Evolutionary conservation across 2,113 vertebrate genomes (phyloP).

Genomic region (Sardina pilchardus): DNA sequence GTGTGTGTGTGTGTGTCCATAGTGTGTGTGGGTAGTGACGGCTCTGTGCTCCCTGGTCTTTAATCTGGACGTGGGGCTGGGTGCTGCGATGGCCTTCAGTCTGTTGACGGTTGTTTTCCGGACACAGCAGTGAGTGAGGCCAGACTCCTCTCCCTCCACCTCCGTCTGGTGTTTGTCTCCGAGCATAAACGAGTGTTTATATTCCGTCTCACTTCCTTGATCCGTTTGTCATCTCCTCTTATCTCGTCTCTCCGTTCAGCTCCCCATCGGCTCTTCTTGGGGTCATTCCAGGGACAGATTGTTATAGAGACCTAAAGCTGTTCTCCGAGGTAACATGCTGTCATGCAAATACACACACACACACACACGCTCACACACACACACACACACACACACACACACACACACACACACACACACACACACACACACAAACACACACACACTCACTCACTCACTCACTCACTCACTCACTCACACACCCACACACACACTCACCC

Average conservation of each 20-base stretch:
- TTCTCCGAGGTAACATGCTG: constrained; percentile 73
- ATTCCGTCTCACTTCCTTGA: neutral
- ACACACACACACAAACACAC: neutral
- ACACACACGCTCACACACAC: neutral
- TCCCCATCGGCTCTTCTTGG: constrained; percentile 78
- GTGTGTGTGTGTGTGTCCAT: neutral
- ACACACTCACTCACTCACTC: neutral
- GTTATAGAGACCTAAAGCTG: constrained; percentile 78
- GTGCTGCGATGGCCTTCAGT: constrained; percentile 72
- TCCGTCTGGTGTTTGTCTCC: neutral
- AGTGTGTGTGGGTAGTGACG: constrained; percentile 84
- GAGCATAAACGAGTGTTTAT: too few relatives aligned
- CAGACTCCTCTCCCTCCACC: neutral
- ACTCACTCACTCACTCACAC: neutral
- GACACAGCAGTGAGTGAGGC: constrained; percentile 79
- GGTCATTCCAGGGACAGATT: constrained; percentile 73
- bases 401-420: neutral
- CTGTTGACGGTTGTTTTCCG: constrained; percentile 81
- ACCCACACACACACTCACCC: neutral
- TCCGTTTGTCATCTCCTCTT: neutral
- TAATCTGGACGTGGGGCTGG: constrained; percentile 84
- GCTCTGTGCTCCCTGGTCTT: constrained; percentile 78
- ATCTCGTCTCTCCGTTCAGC: constrained; percentile 56
- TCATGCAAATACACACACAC: too few relatives aligned
- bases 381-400: neutral